Conservation (phyloP, 2,113 vertebrate genomes). For the Ovis canadensis region DNA sequence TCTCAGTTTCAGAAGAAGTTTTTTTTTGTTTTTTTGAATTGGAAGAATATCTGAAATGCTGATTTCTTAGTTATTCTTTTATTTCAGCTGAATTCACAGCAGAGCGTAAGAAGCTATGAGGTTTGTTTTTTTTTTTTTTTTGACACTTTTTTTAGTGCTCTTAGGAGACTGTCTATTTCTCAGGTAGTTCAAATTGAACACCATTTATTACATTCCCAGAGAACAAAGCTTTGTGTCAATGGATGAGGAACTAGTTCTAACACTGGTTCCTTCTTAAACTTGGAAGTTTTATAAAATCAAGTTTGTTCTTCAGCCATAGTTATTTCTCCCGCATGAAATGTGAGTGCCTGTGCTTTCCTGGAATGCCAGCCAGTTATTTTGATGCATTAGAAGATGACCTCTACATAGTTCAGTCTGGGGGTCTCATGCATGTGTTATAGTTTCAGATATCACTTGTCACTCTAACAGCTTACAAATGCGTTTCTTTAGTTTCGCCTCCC, state of each 20-base stretch:
- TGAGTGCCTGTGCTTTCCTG: neutral
- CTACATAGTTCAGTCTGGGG: neutral
- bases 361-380: neutral
- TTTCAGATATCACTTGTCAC: neutral
- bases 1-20: neutral
- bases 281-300: conserved; percentile 11
- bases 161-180: neutral
- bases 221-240: neutral
- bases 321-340: neutral
- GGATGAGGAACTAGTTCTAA: neutral
- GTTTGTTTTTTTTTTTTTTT: neutral
- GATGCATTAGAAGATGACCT: neutral
- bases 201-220: neutral
- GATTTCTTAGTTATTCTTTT: conserved; percentile 11
- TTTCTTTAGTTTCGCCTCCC: neutral
- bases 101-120: neutral
- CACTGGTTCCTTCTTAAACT: neutral
- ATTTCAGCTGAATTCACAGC: neutral
- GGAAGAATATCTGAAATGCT: conserved; percentile 32
- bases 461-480: neutral
- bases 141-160: neutral
- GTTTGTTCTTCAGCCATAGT: neutral
- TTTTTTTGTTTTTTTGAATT: neutral
- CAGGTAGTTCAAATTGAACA: neutral
- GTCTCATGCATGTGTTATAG: neutral